Evolutionary conservation across 2,888 invertebrate species (phyloP).

Genomic region (Platycheirus rosarum): DNA sequence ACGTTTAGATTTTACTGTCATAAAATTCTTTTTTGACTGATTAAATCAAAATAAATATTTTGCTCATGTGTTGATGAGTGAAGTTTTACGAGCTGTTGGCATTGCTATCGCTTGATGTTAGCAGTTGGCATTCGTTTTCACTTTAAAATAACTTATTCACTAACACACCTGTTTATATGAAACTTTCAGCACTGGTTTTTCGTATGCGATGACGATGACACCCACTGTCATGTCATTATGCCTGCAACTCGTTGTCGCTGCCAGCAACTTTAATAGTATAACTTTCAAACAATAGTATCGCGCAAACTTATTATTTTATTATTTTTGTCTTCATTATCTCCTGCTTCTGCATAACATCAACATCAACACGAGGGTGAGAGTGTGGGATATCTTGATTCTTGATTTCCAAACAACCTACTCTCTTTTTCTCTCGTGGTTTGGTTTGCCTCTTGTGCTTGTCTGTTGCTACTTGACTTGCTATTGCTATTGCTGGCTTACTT

Average conservation of each 20-base stretch:
- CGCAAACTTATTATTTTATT: slow-evolving; percentile 4
- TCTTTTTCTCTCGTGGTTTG: slow-evolving; percentile 4
- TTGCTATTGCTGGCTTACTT: too few species aligned
- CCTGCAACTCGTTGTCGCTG: background rate
- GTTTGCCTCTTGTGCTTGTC: background rate
- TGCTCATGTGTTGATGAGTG: slow-evolving; percentile 18
- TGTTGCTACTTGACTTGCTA: too few species aligned
- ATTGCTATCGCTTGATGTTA: slow-evolving; percentile 7
- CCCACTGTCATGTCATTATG: slow-evolving; percentile 28
- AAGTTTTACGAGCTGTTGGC: slow-evolving; percentile 8
- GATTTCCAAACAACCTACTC: slow-evolving; percentile 63
- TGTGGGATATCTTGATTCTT: slow-evolving; percentile 69
- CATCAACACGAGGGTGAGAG: slow-evolving; percentile 57
- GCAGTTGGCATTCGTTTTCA: slow-evolving; percentile 20
- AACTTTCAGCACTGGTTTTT: slow-evolving; percentile 9
- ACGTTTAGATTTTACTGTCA: too few species aligned
- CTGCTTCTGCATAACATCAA: slow-evolving; percentile 36
- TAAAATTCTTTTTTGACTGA: too few species aligned
- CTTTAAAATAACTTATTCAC: slow-evolving; percentile 4
- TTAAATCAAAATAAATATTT: slow-evolving; percentile 33
- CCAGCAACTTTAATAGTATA: background rate
- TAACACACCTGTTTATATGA: slow-evolving; percentile 10
- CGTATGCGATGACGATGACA: slow-evolving; percentile 32
- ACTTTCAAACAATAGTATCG: background rate
- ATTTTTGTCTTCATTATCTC: slow-evolving; percentile 12